phyloP scores from a whole-genome alignment of 2,113 vertebrate genomes.

The Astur gentilis region DNA sequence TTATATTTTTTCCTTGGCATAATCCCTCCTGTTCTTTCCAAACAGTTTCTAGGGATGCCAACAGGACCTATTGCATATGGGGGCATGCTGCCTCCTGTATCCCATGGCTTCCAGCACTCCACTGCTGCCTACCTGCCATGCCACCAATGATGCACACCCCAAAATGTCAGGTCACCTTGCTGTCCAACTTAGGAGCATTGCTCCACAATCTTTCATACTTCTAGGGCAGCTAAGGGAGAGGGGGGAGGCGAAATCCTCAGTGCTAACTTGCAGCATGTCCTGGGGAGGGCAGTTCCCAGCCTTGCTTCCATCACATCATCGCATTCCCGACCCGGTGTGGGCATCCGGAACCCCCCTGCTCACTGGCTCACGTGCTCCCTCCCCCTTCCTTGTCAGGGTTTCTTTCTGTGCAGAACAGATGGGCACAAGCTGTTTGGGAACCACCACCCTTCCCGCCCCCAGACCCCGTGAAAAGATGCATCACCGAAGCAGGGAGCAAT shows the following conservation, averaged over 20 bases:
- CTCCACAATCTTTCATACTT: fast-evolving
- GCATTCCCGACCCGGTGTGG: not conserved
- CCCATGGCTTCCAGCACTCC: not conserved
- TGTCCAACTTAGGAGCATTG: not conserved
- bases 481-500: conserved; percentile 58
- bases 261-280: not conserved
- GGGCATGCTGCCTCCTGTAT: not conserved
- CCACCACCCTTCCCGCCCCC: conserved; percentile 32
- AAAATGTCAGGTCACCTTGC: not conserved
- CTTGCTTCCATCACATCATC: not conserved
- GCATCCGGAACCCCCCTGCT: not conserved
- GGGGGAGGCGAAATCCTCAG: not conserved
- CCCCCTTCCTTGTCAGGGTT: conserved; percentile 31
- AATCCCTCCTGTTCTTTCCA: not conserved
- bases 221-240: not conserved
- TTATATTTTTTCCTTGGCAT: not conserved
- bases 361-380: not conserved
- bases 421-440: conserved; percentile 63
- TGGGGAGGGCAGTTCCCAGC: not conserved
- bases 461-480: not conserved
- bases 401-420: conserved; percentile 74
- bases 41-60: not conserved
- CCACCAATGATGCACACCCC: not conserved
- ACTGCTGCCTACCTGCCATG: not conserved
- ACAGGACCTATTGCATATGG: fast-evolving